phyloP scores from a whole-genome alignment of 1,140 invertebrate genomes.

The Colletes gigas region DNA sequence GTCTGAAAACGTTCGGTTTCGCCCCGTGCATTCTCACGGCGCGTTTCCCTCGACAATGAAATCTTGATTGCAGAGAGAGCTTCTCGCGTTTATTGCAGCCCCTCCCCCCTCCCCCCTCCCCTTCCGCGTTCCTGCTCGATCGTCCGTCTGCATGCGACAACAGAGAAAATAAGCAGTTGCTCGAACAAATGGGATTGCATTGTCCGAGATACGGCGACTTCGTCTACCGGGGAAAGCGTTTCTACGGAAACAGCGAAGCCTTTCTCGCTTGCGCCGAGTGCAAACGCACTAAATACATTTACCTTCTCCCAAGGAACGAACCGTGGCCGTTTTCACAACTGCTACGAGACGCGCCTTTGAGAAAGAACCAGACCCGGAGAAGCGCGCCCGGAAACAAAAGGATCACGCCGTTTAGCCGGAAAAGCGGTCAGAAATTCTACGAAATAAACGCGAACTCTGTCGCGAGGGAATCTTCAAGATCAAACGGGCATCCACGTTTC shows the following conservation, averaged over 20 bases:
- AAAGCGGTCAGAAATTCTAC: neutral
- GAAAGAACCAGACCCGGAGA: slow-evolving; percentile 16
- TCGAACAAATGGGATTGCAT: slow-evolving; percentile 59
- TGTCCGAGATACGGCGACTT: slow-evolving; percentile 46
- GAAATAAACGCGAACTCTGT: neutral
- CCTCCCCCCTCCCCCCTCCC: neutral
- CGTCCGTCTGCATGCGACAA: slow-evolving; percentile 21
- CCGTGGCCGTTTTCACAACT: neutral
- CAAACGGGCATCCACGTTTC: no score
- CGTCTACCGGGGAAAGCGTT: slow-evolving; percentile 38
- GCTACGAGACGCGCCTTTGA: slow-evolving; percentile 16
- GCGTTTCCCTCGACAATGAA: slow-evolving; percentile 12
- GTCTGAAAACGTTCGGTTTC: slow-evolving; percentile 34
- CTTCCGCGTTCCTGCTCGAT: slow-evolving; percentile 8
- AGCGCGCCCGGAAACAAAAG: neutral
- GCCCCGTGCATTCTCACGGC: neutral
- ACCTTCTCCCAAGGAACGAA: neutral
- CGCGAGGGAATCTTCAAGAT: neutral
- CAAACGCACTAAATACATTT: slow-evolving; percentile 56
- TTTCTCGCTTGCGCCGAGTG: slow-evolving; percentile 52
- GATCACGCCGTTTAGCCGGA: neutral
- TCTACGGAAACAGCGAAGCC: slow-evolving; percentile 46
- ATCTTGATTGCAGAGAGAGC: slow-evolving; percentile 10
- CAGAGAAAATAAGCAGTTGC: slow-evolving; percentile 59
- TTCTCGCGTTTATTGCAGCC: slow-evolving; percentile 22